phyloP scores from a whole-genome alignment of 1,140 invertebrate species.

The Bombyx mori region DNA sequence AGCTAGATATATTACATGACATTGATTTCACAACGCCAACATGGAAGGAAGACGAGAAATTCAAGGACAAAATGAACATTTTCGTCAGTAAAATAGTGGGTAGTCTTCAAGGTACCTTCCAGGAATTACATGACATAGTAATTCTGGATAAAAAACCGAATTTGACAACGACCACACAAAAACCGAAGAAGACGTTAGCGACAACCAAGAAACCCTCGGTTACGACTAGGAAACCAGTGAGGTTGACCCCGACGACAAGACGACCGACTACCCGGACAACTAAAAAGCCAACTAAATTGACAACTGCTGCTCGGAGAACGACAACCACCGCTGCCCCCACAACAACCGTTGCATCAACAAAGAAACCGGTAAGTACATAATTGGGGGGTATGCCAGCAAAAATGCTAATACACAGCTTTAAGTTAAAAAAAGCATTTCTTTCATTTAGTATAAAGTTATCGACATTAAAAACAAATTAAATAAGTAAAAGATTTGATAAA shows the following conservation, averaged over 20 bases:
- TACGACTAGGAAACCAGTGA: slow-evolving; percentile 33
- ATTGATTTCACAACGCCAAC: slow-evolving; percentile 79
- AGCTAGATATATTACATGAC: slow-evolving; percentile 65
- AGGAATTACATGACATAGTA: slow-evolving; percentile 83
- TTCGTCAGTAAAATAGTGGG: slow-evolving; percentile 88
- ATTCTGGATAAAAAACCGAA: slow-evolving; percentile 73
- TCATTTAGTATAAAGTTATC: too few species aligned
- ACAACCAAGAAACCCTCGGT: slow-evolving; percentile 62
- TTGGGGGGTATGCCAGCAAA: too few species aligned
- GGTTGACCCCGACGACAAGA: slow-evolving; percentile 5
- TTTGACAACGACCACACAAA: slow-evolving; percentile 39
- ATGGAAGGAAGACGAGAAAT: slow-evolving; percentile 78
- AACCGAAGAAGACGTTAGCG: slow-evolving; percentile 49
- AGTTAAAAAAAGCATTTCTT: too few species aligned
- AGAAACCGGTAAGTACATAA: slow-evolving; percentile 42
- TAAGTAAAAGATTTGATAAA: too few species aligned
- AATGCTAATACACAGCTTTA: too few species aligned
- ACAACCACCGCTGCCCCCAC: slow-evolving; percentile 53
- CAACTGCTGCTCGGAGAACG: slow-evolving; percentile 23
- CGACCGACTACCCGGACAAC: slow-evolving; percentile 21
- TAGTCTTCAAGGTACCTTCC: slow-evolving; percentile 85
- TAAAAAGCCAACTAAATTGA: slow-evolving; percentile 30
- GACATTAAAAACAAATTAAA: too few species aligned
- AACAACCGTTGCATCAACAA: slow-evolving; percentile 64
- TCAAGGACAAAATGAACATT: slow-evolving; percentile 84